phyloP scores from a whole-genome alignment of 2,888 invertebrate genomes.

The Tholera decimalis region DNA sequence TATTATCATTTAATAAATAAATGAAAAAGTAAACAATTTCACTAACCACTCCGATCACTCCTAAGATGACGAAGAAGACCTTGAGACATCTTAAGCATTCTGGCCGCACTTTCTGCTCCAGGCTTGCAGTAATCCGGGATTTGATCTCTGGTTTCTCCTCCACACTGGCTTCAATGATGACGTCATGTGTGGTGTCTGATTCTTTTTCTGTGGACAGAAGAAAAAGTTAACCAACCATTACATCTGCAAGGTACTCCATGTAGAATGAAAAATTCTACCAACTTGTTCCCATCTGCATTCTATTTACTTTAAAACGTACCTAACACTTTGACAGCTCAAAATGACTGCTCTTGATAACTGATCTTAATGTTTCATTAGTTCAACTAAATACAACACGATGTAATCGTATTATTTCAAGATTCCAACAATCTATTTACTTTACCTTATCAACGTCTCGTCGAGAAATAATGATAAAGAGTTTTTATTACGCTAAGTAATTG shows the following conservation, averaged over 20 bases:
- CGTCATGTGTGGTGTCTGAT: slow-evolving; percentile 25
- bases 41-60: slow-evolving; percentile 62
- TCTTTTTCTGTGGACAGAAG: slow-evolving; percentile 62
- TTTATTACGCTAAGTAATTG: neutral
- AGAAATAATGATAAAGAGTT: neutral
- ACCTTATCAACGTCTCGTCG: neutral
- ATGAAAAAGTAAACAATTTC: slow-evolving; percentile 8
- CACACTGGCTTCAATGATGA: slow-evolving; percentile 24
- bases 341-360: neutral
- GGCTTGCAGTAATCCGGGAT: neutral
- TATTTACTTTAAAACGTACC: neutral
- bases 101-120: neutral
- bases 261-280: neutral
- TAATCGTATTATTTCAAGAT: neutral
- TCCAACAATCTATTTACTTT: neutral
- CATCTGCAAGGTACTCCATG: neutral
- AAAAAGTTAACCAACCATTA: neutral
- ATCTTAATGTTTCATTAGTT: neutral
- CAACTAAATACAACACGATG: too few relatives aligned
- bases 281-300: neutral
- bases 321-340: neutral
- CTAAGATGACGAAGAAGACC: slow-evolving; percentile 52
- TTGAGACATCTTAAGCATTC: slow-evolving; percentile 33
- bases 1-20: neutral
- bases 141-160: slow-evolving; percentile 14